phyloP scores from a whole-genome alignment of 2,888 invertebrate genomes.

The Pycnomerus fuliginosus region DNA sequence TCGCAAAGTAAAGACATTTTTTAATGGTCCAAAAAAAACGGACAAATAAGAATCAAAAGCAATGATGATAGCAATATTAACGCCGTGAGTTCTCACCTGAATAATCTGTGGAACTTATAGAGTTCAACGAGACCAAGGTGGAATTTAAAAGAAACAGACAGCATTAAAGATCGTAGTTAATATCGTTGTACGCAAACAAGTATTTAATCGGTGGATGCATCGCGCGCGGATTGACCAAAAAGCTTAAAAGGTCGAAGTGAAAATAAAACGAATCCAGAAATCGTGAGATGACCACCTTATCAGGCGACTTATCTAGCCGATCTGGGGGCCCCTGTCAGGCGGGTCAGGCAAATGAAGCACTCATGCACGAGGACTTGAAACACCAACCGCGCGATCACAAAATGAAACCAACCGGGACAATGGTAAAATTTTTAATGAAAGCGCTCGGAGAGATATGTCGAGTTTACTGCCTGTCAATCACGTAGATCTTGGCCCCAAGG shows the following conservation, averaged over 20 bases:
- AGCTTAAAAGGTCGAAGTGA: constrained; percentile 26
- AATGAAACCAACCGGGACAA: too few species aligned
- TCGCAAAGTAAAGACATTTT: too few species aligned
- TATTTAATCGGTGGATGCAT: constrained; percentile 33
- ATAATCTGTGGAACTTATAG: too few species aligned
- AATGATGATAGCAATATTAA: too few species aligned
- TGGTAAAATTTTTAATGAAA: too few species aligned
- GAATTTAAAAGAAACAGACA: constrained; percentile 8
- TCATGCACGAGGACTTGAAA: constrained; percentile 25
- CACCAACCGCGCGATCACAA: constrained; percentile 5
- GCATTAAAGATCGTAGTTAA: constrained; percentile 11
- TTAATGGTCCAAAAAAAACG: too few species aligned
- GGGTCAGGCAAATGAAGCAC: constrained; percentile 30
- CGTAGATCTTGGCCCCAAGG: constrained; percentile 15
- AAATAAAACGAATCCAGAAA: constrained; percentile 33
- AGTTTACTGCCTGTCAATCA: constrained; percentile 23
- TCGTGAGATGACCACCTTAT: constrained; percentile 40
- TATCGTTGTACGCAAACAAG: constrained; percentile 23
- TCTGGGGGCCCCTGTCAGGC: constrained; percentile 27
- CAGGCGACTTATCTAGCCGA: constrained; percentile 35
- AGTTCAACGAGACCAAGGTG: constrained; percentile 1
- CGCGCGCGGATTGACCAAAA: constrained; percentile 26
- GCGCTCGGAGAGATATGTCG: too few species aligned
- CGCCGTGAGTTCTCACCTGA: too few species aligned
- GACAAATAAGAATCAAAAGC: too few species aligned